These are phyloP conservation scores for Dromococcyx pavoninus DNA, from an alignment of 2,797 vertebrate species.

Conservation along the genomic window DNA sequence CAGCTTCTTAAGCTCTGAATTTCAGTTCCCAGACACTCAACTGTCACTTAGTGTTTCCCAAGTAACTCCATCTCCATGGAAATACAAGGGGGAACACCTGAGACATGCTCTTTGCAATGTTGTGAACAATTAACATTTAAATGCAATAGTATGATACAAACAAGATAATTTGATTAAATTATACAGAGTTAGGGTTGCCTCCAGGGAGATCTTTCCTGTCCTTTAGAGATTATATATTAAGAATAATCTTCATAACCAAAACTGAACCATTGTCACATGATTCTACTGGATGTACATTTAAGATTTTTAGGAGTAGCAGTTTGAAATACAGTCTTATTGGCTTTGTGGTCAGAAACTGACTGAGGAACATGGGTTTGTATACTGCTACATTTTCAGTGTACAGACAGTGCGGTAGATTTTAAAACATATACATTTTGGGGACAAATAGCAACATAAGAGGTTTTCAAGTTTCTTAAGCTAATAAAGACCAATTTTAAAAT, in stretches of 20 bases:
- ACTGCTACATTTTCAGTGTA: background rate
- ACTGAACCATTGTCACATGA: background rate
- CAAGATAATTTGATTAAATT: background rate
- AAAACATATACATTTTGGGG: rapidly evolving
- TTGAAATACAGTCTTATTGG: background rate
- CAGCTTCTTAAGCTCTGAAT: background rate
- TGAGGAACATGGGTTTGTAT: background rate
- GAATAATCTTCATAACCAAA: background rate
- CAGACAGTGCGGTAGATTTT: background rate
- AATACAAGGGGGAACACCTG: background rate
- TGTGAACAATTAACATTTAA: background rate
- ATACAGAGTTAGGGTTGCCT: background rate
- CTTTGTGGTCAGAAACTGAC: background rate
- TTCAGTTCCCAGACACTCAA: background rate
- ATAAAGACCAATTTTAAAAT: background rate
- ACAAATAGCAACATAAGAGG: background rate
- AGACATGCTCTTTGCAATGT: background rate
- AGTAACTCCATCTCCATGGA: background rate
- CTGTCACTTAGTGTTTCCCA: background rate
- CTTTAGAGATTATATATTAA: background rate
- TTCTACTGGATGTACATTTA: background rate
- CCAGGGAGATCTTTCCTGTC: background rate
- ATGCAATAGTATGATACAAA: background rate
- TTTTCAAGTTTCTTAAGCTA: background rate
- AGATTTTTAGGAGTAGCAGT: background rate